These are phyloP conservation scores for Agonopterix subpropinquella DNA, from an alignment of 2,888 invertebrate species.

Conservation along the genomic window DNA sequence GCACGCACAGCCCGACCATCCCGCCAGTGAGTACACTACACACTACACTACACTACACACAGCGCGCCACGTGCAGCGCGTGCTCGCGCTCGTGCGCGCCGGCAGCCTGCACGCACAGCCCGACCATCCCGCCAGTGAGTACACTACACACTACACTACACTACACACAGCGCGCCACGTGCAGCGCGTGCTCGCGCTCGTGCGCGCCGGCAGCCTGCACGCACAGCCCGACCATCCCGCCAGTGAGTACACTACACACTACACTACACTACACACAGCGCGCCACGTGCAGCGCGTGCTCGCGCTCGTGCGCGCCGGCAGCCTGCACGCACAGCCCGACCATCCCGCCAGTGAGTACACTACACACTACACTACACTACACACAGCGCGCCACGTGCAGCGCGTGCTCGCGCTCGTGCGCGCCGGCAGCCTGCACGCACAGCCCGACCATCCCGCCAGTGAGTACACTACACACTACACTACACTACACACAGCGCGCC, in stretches of 20 bases:
- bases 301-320: slow-evolving; percentile 76
- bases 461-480: no score
- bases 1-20: slow-evolving; percentile 58
- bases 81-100: slow-evolving; percentile 76
- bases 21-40: slow-evolving; percentile 17
- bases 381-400: slow-evolving; percentile 80
- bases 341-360: slow-evolving; percentile 17
- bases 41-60: no score
- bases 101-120: slow-evolving; percentile 74
- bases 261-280: no score
- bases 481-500: no score
- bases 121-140: slow-evolving; percentile 16
- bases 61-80: slow-evolving; percentile 77
- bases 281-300: slow-evolving; percentile 69
- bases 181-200: slow-evolving; percentile 71
- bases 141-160: no score
- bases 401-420: slow-evolving; percentile 67
- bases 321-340: slow-evolving; percentile 71
- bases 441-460: slow-evolving; percentile 20
- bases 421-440: slow-evolving; percentile 78
- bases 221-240: slow-evolving; percentile 33
- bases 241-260: slow-evolving; percentile 16
- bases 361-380: no score
- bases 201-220: slow-evolving; percentile 78
- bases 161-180: slow-evolving; percentile 81